Base-by-base conservation (phyloP, 2,888 invertebrate genomes). In the Drosophila demipolita region DNA sequence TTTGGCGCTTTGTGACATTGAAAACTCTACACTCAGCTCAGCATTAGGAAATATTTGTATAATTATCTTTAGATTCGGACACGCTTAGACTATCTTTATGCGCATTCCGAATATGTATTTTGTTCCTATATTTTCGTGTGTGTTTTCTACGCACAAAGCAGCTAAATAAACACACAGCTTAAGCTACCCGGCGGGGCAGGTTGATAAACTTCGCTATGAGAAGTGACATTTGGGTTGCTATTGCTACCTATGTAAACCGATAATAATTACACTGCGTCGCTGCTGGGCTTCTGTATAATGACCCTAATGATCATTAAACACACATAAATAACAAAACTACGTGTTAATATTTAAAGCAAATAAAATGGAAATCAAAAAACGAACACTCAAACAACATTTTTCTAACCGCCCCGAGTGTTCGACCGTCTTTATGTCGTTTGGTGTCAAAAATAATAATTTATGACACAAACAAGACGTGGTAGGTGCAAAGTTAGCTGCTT, bases 261-360 rank as follows among this genome's bases (percentile, higher is more conserved):
- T 59, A 66, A 85, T 85, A 87, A 81, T 85, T 79, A 87, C 83
- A 72, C 35, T 23, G 38, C 20, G 32, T 33, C 68, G 73, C 49
- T 36, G 48, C 38, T 29, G n/a, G 66, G 70, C 53, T 42, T 52
- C 65, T 54, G 26, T 26, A 75, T 87, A 84, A 80, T 82, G 85
- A 80, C 87, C 83, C 85, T 87, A 84, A 87, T 87, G 84, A 84
- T 87, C 84, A 74, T 84, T 82, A 84, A 82, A 81, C 79, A 68
- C n/a, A 60, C 42, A 69, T 61, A 73, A 73, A 76, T 70, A 65
- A 61, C 60, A 57, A 66, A 59, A 82, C 71, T 72, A 79, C 81
- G 82, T 78, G 84, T 82, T 88, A 85, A 85, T 75, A 82, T 85
- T 88, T 88, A 73, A 87, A 78, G 80, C 77, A 85, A 85, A 85